These are phyloP conservation scores for Diogma glabrata DNA, from an alignment of 2,888 invertebrate species.

Conservation along the genomic window DNA sequence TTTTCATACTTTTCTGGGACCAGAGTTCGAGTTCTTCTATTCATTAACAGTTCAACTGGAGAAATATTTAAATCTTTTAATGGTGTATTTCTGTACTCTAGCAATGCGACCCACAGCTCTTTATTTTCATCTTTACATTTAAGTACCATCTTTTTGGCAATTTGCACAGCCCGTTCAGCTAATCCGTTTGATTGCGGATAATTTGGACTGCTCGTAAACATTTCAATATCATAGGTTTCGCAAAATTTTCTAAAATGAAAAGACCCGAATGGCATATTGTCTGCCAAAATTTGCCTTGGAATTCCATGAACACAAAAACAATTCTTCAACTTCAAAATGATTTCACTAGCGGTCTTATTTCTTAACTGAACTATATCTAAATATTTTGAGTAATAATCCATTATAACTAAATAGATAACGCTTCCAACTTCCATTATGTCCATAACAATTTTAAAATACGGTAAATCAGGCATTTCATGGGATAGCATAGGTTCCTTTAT, in stretches of 20 bases:
- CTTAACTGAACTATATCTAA: slow-evolving; percentile 12
- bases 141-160: no score
- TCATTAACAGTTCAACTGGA: slow-evolving; percentile 16
- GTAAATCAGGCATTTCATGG: slow-evolving; percentile 7
- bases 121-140: no score
- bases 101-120: slow-evolving; percentile 15
- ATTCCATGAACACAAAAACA: slow-evolving; percentile 15
- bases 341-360: slow-evolving; percentile 6
- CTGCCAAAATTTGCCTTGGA: not conserved
- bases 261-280: slow-evolving; percentile 5
- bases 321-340: slow-evolving; percentile 13
- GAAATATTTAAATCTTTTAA: slow-evolving; percentile 14
- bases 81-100: slow-evolving; percentile 17
- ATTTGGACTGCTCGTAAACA: no score
- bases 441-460: slow-evolving; percentile 11
- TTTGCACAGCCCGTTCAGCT: no score
- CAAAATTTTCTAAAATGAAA: not conserved
- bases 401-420: slow-evolving; percentile 15
- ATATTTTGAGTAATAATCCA: slow-evolving; percentile 17
- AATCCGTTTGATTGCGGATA: no score
- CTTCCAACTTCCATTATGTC: slow-evolving; percentile 11
- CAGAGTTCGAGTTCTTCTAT: slow-evolving; percentile 16
- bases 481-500: not conserved
- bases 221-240: not conserved
- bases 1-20: slow-evolving; percentile 15